Base-by-base conservation (phyloP, 1,140 invertebrate genomes). In the Galendromus occidentalis region DNA sequence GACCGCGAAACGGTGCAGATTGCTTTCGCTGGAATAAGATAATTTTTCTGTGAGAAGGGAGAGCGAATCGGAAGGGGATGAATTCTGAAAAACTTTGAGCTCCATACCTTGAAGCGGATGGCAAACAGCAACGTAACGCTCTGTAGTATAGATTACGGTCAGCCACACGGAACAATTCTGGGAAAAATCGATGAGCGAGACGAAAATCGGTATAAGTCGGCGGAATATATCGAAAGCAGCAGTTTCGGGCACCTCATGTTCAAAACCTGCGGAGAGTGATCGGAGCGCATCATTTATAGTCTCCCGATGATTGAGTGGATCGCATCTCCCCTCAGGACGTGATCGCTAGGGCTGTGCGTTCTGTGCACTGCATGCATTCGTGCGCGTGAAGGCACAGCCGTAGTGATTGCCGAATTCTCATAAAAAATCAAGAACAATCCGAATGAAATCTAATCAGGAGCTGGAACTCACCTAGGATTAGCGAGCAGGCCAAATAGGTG, bases 71-170 rank as follows among this genome's bases (percentile, higher is more conserved):
- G n/a, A n/a, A n/a, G n/a, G n/a, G n/a, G n/a, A n/a, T n/a, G n/a
- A n/a, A n/a, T n/a, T n/a, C n/a, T n/a, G n/a, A n/a, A n/a, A n/a
- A n/a, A n/a, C n/a, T n/a, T n/a, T n/a, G n/a, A n/a, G n/a, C n/a
- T n/a, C n/a, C 33, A 6, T 39, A 28, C 85, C 83, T 68, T 82
- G 79, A 71, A 87, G 83, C 20, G 85, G 85, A 76, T 86, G 82
- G 68, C 84, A 83, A 7, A 87, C 84, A 28, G 83, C 85, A 63
- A 87, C 83, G 76, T 85, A 87, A 42, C 85, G 75, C 74, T 87
- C 85, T 65, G 86, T 78, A 1, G 85, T 87, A 73, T 87, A 87
- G 29, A 83, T 82, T 2, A 86, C 84, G 25, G 84, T 86, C 64
- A 87, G 74, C 84, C 85, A 86, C 39, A 85, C 83, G 22, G 83